Conservation (phyloP, 2,113 vertebrate species). For the Pithys albifrons region DNA sequence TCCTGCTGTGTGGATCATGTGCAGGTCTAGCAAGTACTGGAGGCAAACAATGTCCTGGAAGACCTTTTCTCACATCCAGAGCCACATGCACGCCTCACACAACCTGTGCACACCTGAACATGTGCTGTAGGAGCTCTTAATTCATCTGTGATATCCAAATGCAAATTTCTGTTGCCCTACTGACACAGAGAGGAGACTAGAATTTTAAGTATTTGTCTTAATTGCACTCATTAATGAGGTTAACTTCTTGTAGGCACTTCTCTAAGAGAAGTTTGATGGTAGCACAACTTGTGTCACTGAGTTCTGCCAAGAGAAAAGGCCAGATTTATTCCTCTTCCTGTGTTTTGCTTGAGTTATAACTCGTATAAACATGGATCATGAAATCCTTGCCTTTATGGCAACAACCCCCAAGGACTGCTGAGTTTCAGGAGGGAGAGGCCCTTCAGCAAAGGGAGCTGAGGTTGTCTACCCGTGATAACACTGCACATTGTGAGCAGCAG, state of each 20-base stretch:
- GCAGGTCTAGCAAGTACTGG: background rate
- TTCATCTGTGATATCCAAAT: background rate
- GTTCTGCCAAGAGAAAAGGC: background rate
- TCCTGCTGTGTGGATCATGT: background rate
- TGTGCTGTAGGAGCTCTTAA: accelerated
- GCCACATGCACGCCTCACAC: accelerated
- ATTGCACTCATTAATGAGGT: background rate
- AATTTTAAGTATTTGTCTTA: background rate
- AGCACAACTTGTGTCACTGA: background rate
- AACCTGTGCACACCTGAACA: background rate
- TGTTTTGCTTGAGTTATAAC: background rate
- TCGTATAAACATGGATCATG: accelerated
- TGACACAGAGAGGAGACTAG: background rate
- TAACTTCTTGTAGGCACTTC: background rate
- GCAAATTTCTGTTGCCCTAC: background rate
- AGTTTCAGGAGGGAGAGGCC: background rate
- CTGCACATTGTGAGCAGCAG: background rate
- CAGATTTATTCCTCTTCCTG: background rate
- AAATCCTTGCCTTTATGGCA: background rate
- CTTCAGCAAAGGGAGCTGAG: background rate
- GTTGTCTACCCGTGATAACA: background rate
- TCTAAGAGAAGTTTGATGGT: background rate
- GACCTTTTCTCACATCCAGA: background rate
- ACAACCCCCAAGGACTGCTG: background rate
- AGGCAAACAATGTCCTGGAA: background rate